Evolutionary conservation across 1,140 invertebrate species (phyloP), one percentile per base, ranked within the genome.

Genomic region (Manduca sexta): DNA sequence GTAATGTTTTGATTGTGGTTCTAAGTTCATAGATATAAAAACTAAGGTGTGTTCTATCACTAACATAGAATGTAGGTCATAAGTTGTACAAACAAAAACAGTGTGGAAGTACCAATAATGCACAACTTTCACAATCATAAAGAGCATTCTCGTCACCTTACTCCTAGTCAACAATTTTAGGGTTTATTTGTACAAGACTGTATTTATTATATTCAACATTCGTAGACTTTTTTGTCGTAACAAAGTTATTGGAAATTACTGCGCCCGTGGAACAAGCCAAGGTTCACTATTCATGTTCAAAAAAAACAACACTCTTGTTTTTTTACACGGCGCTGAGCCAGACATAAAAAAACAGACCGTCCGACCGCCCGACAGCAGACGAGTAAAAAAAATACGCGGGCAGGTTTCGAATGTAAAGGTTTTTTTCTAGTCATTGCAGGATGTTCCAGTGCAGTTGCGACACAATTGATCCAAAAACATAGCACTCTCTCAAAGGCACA

Each of bases 331-430:
- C 64, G 62, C 65, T 58, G 74, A 74, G 74, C 73, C 80, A 84
- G 77, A 84, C 80, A 71, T 74, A 82, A 84, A n/a, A n/a, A 84
- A 82, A 76, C 74, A 76, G 47, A 64, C 57, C 56, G 67, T 66
- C 62, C 58, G 66, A 64, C 63, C 45, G 56, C 45, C 34, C 40
- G 42, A 43, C 30, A 17, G 54, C 52, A 53, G 65, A 61, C 64
- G 60, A 74, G 62, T 69, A 79, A 84, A 82, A n/a, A n/a, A 82
- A 80, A 74, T 73, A 70, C 67, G 78, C 81, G 77, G 75, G 81
- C 78, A 78, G 75, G 77, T 82, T 84, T 81, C 73, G 72, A 74
- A 76, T 69, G 60, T 42, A 66, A 73, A 60, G 68, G 75, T 77
- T 81, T 71, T n/a, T 78, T 81, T 78, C 62, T 69, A 64, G 63